These are phyloP conservation scores for Nestor notabilis DNA, from an alignment of 2,113 vertebrate genomes.

Conservation along the genomic window DNA sequence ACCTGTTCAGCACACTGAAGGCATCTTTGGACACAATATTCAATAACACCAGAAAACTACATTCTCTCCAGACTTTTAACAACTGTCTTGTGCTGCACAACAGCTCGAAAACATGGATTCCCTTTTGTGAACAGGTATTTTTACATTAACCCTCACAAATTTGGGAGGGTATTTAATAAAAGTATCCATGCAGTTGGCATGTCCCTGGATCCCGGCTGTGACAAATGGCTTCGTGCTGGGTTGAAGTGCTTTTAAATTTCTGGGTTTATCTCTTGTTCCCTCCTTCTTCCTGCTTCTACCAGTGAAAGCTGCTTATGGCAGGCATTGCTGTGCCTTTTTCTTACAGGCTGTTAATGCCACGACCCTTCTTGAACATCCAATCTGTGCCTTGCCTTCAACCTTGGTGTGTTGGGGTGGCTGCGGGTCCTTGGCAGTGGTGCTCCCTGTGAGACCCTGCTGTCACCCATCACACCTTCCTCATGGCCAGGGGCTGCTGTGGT, in stretches of 20 bases:
- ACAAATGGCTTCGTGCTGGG: background rate
- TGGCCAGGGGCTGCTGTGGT: fast-evolving
- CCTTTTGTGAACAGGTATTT: background rate
- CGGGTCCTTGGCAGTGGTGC: background rate
- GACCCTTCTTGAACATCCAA: background rate
- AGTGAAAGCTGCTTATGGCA: background rate
- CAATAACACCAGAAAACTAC: slow-evolving; percentile 7
- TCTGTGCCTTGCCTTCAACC: fast-evolving
- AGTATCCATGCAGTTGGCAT: background rate
- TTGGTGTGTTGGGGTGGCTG: fast-evolving
- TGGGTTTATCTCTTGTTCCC: background rate
- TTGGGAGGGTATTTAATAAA: background rate
- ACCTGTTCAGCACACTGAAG: background rate
- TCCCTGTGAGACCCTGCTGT: background rate
- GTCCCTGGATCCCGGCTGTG: background rate
- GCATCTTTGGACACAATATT: slow-evolving; percentile 46
- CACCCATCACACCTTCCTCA: background rate
- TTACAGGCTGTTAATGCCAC: background rate
- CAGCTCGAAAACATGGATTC: background rate
- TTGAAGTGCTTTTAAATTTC: background rate
- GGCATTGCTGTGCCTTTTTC: fast-evolving
- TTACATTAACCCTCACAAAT: slow-evolving; percentile 25
- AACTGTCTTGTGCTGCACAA: background rate
- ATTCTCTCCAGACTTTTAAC: slow-evolving; percentile 47
- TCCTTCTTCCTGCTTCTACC: background rate